Percentiles rank a stretch among this genome's conserved stretches.
phyloP scores from a whole-genome alignment of 2,113 vertebrate species.

The Erythrolamprus reginae region DNA sequence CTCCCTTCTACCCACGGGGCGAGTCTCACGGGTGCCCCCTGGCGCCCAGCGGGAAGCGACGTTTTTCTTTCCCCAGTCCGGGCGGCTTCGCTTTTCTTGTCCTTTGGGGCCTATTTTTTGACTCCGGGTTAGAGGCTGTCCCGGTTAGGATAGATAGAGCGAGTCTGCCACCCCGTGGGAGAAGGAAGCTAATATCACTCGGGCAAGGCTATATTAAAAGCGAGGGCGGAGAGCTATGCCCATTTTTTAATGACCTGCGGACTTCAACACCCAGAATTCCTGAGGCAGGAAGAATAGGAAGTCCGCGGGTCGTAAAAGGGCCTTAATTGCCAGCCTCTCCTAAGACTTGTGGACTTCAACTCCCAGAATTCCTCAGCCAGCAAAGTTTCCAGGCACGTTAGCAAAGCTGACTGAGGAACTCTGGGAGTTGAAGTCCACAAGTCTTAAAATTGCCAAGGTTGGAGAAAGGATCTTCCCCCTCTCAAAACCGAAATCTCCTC shows the following conservation, averaged over 20 bases:
- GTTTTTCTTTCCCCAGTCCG: background rate
- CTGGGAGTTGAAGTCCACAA: no score
- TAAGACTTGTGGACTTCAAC: no score
- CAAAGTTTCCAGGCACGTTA: no score
- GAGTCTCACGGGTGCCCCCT: background rate
- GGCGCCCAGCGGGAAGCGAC: background rate
- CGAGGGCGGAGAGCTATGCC: background rate
- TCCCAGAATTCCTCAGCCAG: no score
- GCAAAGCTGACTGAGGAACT: no score
- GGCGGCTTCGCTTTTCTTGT: background rate
- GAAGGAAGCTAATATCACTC: background rate
- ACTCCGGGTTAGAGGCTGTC: background rate
- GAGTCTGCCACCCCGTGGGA: background rate
- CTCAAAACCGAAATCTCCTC: background rate
- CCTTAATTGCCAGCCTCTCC: no score
- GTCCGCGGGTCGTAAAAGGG: no score
- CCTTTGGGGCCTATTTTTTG: background rate
- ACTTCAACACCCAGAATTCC: background rate
- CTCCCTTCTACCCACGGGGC: background rate
- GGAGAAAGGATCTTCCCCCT: rapidly evolving
- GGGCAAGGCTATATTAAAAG: background rate
- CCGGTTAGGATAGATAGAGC: background rate
- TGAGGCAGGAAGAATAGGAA: no score
- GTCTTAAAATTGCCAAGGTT: no score
- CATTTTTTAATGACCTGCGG: background rate